A percentile compares a stretch with the other conserved stretches of the same genome.
These are phyloP conservation scores for Chelidonichthys spinosus DNA, from an alignment of 2,797 vertebrate genomes.

Conservation along the genomic window DNA sequence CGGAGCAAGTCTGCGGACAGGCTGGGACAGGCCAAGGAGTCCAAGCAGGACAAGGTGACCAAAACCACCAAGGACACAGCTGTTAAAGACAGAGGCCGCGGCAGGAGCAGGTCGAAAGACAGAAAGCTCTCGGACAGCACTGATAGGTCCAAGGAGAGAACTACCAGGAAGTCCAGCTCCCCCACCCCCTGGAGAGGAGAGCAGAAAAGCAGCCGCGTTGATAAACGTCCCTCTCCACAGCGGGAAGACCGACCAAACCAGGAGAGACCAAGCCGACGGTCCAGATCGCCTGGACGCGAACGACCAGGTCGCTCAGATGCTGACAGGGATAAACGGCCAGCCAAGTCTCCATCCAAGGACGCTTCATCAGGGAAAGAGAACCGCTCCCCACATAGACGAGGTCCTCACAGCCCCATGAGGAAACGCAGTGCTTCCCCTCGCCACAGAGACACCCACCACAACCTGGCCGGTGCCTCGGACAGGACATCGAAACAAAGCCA, in stretches of 20 bases:
- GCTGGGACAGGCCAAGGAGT: slow-evolving; percentile 83
- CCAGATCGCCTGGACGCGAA: slow-evolving; percentile 87
- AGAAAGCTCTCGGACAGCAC: slow-evolving; percentile 89
- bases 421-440: slow-evolving; percentile 91
- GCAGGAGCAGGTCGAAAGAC: slow-evolving; percentile 92
- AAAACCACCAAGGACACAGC: slow-evolving; percentile 83
- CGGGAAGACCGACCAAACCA: slow-evolving; percentile 87
- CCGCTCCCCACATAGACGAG: slow-evolving; percentile 90
- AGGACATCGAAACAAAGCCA: slow-evolving; percentile 89
- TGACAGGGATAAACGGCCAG: slow-evolving; percentile 91
- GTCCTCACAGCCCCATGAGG: slow-evolving; percentile 84
- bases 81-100: slow-evolving; percentile 78
- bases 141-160: slow-evolving; percentile 88
- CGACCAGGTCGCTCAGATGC: slow-evolving; percentile 86
- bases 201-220: slow-evolving; percentile 74
- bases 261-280: slow-evolving; percentile 85
- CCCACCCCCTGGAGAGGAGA: slow-evolving; percentile 89
- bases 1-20: slow-evolving; percentile 91
- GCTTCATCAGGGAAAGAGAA: slow-evolving; percentile 97
- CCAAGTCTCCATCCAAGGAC: slow-evolving; percentile 97
- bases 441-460: slow-evolving; percentile 87
- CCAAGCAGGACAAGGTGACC: slow-evolving; percentile 90
- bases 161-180: slow-evolving; percentile 88
- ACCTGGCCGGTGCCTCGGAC: slow-evolving; percentile 81
- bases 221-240: slow-evolving; percentile 85